Evolutionary conservation across 2,113 vertebrate species (phyloP).

Genomic region (Brachyhypopomus occidentalis): DNA sequence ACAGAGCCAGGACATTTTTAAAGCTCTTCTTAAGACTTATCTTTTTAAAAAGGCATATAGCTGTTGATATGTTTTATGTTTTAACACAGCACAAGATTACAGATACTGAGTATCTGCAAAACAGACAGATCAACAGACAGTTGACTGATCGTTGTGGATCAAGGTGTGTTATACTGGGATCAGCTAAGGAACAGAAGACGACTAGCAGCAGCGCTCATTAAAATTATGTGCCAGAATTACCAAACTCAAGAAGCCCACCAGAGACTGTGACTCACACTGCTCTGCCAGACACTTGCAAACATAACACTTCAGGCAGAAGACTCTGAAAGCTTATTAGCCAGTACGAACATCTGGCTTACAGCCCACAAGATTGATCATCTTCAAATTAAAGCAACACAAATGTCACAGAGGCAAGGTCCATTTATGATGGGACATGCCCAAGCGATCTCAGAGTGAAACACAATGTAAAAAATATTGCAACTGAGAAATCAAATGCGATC

Average conservation of each 20-base stretch:
- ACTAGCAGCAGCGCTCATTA: slow-evolving; percentile 22
- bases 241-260: neutral
- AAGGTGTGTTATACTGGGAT: too few relatives aligned
- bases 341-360: neutral
- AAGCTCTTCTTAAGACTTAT: too few relatives aligned
- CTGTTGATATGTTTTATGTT: too few relatives aligned
- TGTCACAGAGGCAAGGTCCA: neutral
- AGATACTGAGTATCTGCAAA: neutral
- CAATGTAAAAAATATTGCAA: too few relatives aligned
- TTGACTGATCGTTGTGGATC: neutral
- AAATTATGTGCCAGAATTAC: slow-evolving; percentile 4
- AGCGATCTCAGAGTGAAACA: neutral
- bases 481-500: neutral
- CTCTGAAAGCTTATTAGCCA: neutral
- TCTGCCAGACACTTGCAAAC: neutral
- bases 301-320: neutral
- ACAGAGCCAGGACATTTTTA: too few relatives aligned
- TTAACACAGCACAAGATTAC: neutral
- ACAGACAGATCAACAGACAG: neutral
- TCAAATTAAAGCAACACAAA: too few relatives aligned
- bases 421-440: neutral
- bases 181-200: neutral
- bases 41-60: too few relatives aligned
- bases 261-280: slow-evolving; percentile 21
- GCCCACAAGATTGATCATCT: neutral